Conservation (phyloP, 2,113 vertebrate genomes). For the Etia nguti region DNA sequence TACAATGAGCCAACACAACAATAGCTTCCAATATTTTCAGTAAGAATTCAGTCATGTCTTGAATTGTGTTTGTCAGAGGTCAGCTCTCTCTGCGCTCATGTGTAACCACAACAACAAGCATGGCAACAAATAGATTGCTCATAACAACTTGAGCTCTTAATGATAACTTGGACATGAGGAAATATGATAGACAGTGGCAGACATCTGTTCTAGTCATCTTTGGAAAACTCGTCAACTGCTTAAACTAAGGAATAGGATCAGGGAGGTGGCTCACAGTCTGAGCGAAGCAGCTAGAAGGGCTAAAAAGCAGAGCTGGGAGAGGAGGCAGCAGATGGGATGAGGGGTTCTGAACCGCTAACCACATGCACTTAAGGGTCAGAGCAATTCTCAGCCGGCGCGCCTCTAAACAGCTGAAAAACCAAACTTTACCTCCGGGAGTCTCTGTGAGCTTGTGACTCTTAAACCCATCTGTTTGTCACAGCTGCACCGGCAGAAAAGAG, state of each 20-base stretch:
- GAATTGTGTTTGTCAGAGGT: constrained; percentile 37
- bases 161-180: not conserved
- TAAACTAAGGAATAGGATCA: not conserved
- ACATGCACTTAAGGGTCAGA: constrained; percentile 24
- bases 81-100: not conserved
- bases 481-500: not conserved
- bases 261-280: not conserved
- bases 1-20: constrained; percentile 42
- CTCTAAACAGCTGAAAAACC: constrained; percentile 43
- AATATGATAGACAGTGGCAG: not conserved
- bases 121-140: not conserved
- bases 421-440: constrained; percentile 23
- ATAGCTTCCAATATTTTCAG: constrained; percentile 53
- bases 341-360: constrained; percentile 32
- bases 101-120: constrained; percentile 29
- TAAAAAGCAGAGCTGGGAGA: not conserved
- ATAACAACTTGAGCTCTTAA: not conserved
- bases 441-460: constrained; percentile 13
- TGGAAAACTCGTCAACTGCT: not conserved
- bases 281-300: not conserved
- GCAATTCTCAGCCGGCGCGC: constrained; percentile 15
- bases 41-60: constrained; percentile 31
- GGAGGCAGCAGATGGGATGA: constrained; percentile 30
- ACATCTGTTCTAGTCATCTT: constrained; percentile 5
- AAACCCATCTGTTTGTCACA: constrained; percentile 34